phyloP scores from a whole-genome alignment of 1,140 invertebrate species.

The Drosophila varians region DNA sequence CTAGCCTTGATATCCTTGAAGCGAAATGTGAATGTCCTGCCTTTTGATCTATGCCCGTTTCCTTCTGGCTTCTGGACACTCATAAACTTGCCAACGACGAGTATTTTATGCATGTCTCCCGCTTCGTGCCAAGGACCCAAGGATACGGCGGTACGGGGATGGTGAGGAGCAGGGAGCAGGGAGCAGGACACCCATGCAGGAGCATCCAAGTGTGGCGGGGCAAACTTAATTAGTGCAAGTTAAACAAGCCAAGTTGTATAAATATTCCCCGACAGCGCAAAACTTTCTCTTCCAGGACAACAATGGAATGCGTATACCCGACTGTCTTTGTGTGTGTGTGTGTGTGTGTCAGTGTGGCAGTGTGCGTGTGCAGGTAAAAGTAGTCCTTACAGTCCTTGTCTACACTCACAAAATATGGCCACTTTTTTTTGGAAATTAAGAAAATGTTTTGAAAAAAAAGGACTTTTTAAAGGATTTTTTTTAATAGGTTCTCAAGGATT shows the following conservation, averaged over 20 bases:
- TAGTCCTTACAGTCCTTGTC: neutral
- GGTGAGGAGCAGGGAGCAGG: too few species aligned
- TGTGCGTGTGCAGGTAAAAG: constrained; percentile 13
- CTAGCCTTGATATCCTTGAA: too few species aligned
- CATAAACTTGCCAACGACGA: constrained; percentile 34
- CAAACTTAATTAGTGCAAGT: constrained; percentile 78
- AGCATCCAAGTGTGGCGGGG: constrained; percentile 71
- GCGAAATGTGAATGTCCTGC: neutral
- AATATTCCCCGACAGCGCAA: constrained; percentile 66
- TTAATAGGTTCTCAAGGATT: too few species aligned
- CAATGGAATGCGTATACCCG: constrained; percentile 57
- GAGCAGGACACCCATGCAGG: constrained; percentile 19
- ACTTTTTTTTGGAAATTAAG: neutral
- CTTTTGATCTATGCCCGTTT: constrained; percentile 18
- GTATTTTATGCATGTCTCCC: constrained; percentile 41
- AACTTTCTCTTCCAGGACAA: constrained; percentile 59
- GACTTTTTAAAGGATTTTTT: neutral
- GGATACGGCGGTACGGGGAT: too few species aligned
- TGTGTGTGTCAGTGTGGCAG: neutral
- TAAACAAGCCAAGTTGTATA: constrained; percentile 77
- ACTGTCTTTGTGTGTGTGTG: constrained; percentile 3
- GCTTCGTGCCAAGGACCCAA: neutral
- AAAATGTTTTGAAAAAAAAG: too few species aligned
- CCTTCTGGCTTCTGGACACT: constrained; percentile 17
- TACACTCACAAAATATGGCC: neutral